Evolutionary conservation across 1,140 invertebrate species (phyloP), one percentile per base, ranked within the genome.

Genomic region (Drusus annulatus): DNA sequence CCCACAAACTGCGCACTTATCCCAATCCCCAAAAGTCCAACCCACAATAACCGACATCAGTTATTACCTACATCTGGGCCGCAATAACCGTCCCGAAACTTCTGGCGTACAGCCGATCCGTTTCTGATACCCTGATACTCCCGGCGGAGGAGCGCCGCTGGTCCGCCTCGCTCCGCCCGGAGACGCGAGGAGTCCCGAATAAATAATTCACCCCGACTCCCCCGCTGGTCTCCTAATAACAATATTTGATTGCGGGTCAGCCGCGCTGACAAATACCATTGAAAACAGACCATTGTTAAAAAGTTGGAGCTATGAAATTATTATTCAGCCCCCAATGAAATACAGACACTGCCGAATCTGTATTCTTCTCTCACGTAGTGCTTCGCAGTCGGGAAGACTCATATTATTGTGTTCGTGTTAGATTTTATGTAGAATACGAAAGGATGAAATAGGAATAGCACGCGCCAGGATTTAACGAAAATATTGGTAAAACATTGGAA

Each of bases 31-130:
- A 31, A 75, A 76, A 54, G 81, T 82, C 78, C 74, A 54, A 71
- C 62, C 74, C 78, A 79, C 81, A 82, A 82, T 82, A 82, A 82
- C 78, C 81, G 81, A 80, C 81, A 82, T 82, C 81, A 79, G 81
- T 82, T 82, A 82, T 82, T 82, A 79, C 81, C 75, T 81, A 77
- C 80, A 81, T 81, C 80, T 77, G 80, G 71, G 50, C 74, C 73
- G 75, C 81, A 80, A 82, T 82, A 82, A 82, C 81, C 65, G 63
- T 56, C 77, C 80, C 75, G 36, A 81, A 82, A 82, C 69, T 82
- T 78, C 54, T 71, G 68, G 68, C 68, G 51, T 71, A 62, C 54
- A 62, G 36, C 54, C 31, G 77, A 76, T 45, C 69, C 76, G 58
- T 19, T 79, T 80, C 69, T 75, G 80, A 76, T 68, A 69, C 77